Percentiles rank a stretch among this genome's conserved stretches.
phyloP scores from a whole-genome alignment of 2,797 vertebrate genomes.

The Enteromius treurensis region DNA sequence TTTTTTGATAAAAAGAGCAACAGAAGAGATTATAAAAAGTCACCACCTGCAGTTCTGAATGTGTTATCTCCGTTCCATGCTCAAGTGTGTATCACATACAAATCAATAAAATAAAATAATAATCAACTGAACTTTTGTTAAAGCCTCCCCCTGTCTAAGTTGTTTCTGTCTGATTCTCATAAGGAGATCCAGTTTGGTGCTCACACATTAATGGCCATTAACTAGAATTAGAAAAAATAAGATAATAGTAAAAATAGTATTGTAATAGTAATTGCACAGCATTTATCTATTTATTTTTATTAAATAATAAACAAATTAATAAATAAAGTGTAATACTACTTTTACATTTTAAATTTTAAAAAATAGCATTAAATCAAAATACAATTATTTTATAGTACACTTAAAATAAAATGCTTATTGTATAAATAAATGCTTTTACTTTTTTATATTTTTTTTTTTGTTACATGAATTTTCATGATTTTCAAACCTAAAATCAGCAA shows the following conservation, averaged over 20 bases:
- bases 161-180: not conserved
- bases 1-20: not conserved
- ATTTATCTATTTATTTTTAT: not conserved
- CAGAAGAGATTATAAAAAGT: not conserved
- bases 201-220: not conserved
- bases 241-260: not conserved
- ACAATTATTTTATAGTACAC: not conserved
- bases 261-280: not conserved
- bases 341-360: not conserved
- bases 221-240: not conserved
- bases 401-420: not conserved
- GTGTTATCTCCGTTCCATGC: not conserved
- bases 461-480: not conserved
- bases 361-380: not conserved
- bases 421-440: too few relatives aligned
- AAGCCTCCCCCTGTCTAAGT: not conserved
- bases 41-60: not conserved
- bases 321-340: not conserved
- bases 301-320: not conserved
- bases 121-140: not conserved
- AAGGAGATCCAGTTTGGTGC: not conserved
- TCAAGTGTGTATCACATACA: not conserved
- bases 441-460: not conserved
- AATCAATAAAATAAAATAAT: not conserved
- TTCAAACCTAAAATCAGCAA: not conserved